Evolutionary conservation across 2,113 vertebrate genomes (phyloP), one percentile per base, ranked within the genome.

Genomic region (Delphinus delphis): DNA sequence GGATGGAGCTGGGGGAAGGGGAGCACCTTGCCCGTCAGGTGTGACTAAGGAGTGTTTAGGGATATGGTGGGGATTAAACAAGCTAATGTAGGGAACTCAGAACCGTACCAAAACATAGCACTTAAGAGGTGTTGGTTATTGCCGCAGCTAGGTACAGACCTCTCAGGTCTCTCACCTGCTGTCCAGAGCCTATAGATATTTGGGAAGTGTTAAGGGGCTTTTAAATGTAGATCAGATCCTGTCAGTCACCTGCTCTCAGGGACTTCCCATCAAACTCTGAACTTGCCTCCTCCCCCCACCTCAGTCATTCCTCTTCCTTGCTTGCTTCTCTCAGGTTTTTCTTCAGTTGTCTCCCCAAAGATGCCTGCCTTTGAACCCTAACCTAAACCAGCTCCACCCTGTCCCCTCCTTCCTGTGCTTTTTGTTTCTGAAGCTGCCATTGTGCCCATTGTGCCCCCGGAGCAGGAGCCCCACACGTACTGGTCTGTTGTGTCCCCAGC

Each of bases 371-470:
- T 26, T 26, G 90, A 70, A 60, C 81, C 13, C 58, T 82, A 17
- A 50, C 17, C 20, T 60, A 21, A 38, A 50, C 58, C 13, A 41
- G 21, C 18, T 33, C 70, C 13, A 10, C 20, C 26, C 36, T 10
- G 9, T 15, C 0, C 1, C 36, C n/a, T 31, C 55, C 20, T 23
- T 53, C 10, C n/a, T 1, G 0, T 38, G 53, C 47, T 63, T 36
- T 36, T 41, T 20, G 28, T 63, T 28, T 20, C 67, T 44, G 41
- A 13, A n/a, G 50, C 25, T 41, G 17, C 47, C 5, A 3, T 6
- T 5, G 33, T 25, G 11, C 2, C 63, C 3, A 3, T 6, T 5
- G 33, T 20, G 11, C 2, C 63, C 3, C 3, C 47, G 13, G 23
- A 31, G 79, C 47, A 38, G 41, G 28, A 73, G 13, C 2, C 5